Conservation (phyloP, 2,797 vertebrate species). For the Pterois miles region DNA sequence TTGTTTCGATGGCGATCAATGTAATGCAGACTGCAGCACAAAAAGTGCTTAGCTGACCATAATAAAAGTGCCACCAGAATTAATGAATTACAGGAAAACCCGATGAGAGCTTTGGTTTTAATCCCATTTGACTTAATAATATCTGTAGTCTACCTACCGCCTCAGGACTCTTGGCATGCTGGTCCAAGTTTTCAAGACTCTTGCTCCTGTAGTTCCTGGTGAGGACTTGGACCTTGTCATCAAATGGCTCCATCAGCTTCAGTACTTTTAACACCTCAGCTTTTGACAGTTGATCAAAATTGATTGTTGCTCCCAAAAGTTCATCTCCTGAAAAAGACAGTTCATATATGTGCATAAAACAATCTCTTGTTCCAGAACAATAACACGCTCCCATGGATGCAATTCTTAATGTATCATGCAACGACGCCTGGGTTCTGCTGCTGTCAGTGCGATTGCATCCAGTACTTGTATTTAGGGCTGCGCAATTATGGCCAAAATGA, state of each 20-base stretch:
- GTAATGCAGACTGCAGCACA: not conserved
- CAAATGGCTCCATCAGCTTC: slow-evolving; percentile 80
- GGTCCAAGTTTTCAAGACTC: slow-evolving; percentile 74
- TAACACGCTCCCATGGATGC: not conserved
- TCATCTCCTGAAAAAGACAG: slow-evolving; percentile 79
- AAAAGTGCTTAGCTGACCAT: not conserved
- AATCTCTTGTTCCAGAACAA: not conserved
- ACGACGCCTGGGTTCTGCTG: too few species aligned
- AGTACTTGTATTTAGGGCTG: too few species aligned
- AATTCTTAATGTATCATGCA: not conserved
- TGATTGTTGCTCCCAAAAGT: slow-evolving; percentile 79
- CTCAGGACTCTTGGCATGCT: slow-evolving; percentile 61
- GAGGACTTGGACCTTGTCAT: slow-evolving; percentile 76
- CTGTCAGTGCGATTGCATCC: too few species aligned
- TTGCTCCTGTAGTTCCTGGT: slow-evolving; percentile 69
- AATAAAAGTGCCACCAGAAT: not conserved
- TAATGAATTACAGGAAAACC: not conserved
- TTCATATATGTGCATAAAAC: not conserved
- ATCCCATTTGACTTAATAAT: not conserved
- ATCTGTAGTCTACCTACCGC: slow-evolving; percentile 66
- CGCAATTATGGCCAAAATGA: too few species aligned
- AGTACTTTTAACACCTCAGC: slow-evolving; percentile 78
- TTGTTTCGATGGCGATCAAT: not conserved
- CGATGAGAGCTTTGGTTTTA: not conserved
- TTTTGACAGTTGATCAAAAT: slow-evolving; percentile 81